These are phyloP conservation scores for Drosophila kuntzei DNA, from an alignment of 2,888 invertebrate species.

Conservation along the genomic window DNA sequence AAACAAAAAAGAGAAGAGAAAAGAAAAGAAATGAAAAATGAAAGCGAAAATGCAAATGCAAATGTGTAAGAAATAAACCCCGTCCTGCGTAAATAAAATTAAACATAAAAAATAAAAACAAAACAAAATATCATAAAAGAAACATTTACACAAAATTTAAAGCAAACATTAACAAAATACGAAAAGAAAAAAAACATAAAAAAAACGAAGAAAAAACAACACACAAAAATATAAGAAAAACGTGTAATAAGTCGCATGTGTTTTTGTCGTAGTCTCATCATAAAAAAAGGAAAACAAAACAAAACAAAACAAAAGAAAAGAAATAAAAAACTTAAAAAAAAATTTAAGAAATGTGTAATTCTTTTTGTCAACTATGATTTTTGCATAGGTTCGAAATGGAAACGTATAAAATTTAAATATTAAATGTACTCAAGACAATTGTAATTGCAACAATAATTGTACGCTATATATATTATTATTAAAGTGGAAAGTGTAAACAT, in stretches of 20 bases:
- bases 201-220: constrained; percentile 62
- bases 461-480: constrained; percentile 83
- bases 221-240: constrained; percentile 60
- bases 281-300: constrained; percentile 47
- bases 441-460: constrained; percentile 85
- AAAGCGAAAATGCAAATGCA: constrained; percentile 74
- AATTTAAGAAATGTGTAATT: constrained; percentile 66
- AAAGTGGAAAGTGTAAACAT: constrained; percentile 58
- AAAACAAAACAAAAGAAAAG: constrained; percentile 25
- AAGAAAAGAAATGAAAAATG: constrained; percentile 60
- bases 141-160: constrained; percentile 81
- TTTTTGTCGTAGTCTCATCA: constrained; percentile 82
- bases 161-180: constrained; percentile 60
- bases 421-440: constrained; percentile 85
- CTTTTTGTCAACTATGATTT: constrained; percentile 76
- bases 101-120: constrained; percentile 65
- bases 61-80: constrained; percentile 83
- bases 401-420: constrained; percentile 74
- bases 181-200: constrained; percentile 59
- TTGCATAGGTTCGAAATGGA: constrained; percentile 70
- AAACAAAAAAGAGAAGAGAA: constrained; percentile 50
- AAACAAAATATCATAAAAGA: constrained; percentile 72
- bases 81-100: constrained; percentile 84
- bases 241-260: constrained; percentile 75
- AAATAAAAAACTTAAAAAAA: constrained; percentile 38